Conservation (phyloP, 1,140 invertebrate species). For the Drosophila kepulauana region DNA sequence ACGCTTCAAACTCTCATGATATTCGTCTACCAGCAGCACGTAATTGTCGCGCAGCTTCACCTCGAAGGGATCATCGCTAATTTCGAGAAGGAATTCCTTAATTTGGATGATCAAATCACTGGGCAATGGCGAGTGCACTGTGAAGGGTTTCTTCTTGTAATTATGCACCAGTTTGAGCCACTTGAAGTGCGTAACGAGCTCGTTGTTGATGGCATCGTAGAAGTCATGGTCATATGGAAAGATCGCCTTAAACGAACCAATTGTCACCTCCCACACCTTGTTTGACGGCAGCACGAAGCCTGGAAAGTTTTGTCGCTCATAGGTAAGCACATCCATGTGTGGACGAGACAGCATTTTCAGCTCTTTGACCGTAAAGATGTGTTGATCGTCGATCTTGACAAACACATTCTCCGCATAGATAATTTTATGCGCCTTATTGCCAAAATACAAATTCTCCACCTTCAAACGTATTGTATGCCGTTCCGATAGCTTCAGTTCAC, state of each 20-base stretch:
- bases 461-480: constrained; percentile 88
- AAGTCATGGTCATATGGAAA: constrained; percentile 98
- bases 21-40: constrained; percentile 97
- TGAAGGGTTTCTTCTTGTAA: constrained; percentile 89
- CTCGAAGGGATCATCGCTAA: constrained; percentile 99
- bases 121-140: constrained; percentile 89
- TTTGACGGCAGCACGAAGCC: constrained; percentile 90
- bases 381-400: constrained; percentile 90
- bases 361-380: constrained; percentile 91
- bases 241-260: constrained; percentile 89
- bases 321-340: constrained; percentile 88
- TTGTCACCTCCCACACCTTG: constrained; percentile 89
- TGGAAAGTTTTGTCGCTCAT: constrained; percentile 90
- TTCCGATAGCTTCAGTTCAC: constrained; percentile 87
- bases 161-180: constrained; percentile 95
- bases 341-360: constrained; percentile 87
- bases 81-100: constrained; percentile 94
- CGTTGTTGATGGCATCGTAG: constrained; percentile 96
- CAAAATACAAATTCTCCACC: constrained; percentile 83
- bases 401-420: constrained; percentile 81
- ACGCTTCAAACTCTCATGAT: constrained; percentile 97
- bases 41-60: constrained; percentile 98
- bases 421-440: constrained; percentile 69
- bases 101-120: constrained; percentile 95
- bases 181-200: constrained; percentile 94